phyloP scores from a whole-genome alignment of 2,888 invertebrate species.

The Coremacera marginata region DNA sequence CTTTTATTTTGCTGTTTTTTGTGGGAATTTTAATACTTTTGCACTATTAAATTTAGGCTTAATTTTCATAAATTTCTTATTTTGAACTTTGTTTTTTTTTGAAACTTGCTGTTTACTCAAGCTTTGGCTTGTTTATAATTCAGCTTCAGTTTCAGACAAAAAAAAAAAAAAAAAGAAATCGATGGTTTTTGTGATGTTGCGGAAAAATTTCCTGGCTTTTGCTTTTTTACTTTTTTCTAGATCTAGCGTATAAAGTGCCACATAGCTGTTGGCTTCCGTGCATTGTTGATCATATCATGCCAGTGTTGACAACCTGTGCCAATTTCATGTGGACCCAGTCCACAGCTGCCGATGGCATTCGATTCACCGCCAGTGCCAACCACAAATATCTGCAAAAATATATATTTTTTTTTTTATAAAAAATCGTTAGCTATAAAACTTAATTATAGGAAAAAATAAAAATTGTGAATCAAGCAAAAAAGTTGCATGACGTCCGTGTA shows the following conservation, averaged over 20 bases:
- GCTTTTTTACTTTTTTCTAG: not conserved
- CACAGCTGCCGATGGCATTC: slow-evolving; percentile 68
- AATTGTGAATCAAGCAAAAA: no score
- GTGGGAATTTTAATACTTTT: no score
- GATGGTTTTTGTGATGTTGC: not conserved
- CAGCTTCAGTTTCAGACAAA: no score
- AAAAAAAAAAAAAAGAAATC: no score
- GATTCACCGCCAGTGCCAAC: slow-evolving; percentile 68
- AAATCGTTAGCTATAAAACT: not conserved
- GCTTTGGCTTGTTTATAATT: no score
- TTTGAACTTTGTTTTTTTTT: not conserved
- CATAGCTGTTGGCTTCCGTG: slow-evolving; percentile 88
- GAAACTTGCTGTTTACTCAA: not conserved
- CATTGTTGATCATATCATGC: slow-evolving; percentile 89
- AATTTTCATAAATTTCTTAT: not conserved
- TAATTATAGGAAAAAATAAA: no score
- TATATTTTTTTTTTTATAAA: slow-evolving; percentile 13
- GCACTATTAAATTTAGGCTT: not conserved
- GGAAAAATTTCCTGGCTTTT: not conserved
- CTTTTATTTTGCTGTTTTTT: no score
- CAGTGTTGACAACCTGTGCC: slow-evolving; percentile 80
- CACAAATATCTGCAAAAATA: slow-evolving; percentile 63
- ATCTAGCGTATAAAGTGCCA: slow-evolving; percentile 86
- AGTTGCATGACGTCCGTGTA: no score
- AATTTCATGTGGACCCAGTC: slow-evolving; percentile 69